Evolutionary conservation across 2,888 invertebrate species (phyloP), one percentile per base, ranked within the genome.

Genomic region (Eilema depressum): DNA sequence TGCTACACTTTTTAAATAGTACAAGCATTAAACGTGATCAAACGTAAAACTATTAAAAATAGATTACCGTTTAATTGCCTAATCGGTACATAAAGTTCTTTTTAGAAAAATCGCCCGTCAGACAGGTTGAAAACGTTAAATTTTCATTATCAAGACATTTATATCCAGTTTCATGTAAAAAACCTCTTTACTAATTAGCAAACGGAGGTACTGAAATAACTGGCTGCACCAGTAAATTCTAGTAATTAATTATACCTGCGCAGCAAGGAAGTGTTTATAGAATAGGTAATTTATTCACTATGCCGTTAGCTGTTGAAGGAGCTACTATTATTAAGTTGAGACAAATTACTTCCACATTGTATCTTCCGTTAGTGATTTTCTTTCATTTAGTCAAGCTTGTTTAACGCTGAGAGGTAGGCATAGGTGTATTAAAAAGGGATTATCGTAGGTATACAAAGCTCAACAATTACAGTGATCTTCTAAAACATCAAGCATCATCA

Each of bases 291-390:
- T 63, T 63, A 57, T 53, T 63, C n/a, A 20, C 57, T 63, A 4
- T 57, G 71, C 37, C 33, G 63, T 59, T 66, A 69, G 26, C 70
- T 61, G 73, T 71, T 63, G 72, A 47, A 72, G 28, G 20, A 66
- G 66, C 63, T 53, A 71, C 69, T 75, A 78, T 60, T 77, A 70
- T 73, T 66, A 75, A 69, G 47, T 60, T n/a, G 63, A 66, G 69
- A 73, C 79, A 78, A 83, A 81, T 85, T 80, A 82, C 85, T 86
- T 86, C 85, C 82, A 79, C 70, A 17, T 25, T 63, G 65, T 25
- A 66, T 74, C 74, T 87, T 86, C 87, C 86, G 86, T 84, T 82
- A 86, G 83, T 82, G 80, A 70, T 26, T 17, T 26, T 5, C n/a
- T n/a, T n/a, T 20, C n/a, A 5, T 53, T 4, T 53, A n/a, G 8